Percentiles rank a stretch among this genome's conserved stretches.
Conservation (phyloP, 92 coral and sea anemone species). For the Paramuricea clavata region DNA sequence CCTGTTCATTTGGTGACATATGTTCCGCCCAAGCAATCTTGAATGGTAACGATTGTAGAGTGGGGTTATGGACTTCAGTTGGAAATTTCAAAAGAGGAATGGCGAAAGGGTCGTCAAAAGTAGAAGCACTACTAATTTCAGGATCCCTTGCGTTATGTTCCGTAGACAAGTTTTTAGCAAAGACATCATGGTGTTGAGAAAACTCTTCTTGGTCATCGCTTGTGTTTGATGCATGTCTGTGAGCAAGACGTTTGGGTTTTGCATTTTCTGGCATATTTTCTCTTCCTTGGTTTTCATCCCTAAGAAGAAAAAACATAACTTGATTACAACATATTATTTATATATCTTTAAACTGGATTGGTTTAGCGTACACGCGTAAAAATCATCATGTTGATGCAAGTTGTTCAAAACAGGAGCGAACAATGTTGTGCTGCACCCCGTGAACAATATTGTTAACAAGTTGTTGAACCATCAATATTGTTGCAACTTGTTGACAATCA, state of each 20-base stretch:
- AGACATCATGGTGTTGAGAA: background rate
- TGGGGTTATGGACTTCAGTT: background rate
- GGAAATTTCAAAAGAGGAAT: slow-evolving; percentile 44
- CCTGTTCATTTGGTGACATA: background rate
- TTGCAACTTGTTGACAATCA: no score
- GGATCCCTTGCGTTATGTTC: background rate
- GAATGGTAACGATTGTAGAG: slow-evolving; percentile 26
- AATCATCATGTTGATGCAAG: no score
- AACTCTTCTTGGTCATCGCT: background rate
- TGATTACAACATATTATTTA: no score
- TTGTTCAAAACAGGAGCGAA: no score
- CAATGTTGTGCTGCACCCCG: no score
- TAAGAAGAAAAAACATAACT: no score
- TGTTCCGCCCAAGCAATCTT: slow-evolving; percentile 49
- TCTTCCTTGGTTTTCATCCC: background rate
- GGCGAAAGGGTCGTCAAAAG: background rate
- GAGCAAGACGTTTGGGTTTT: background rate
- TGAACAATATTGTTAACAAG: no score
- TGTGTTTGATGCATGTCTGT: background rate
- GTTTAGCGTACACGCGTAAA: no score
- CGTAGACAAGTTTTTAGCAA: background rate
- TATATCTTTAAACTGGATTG: no score
- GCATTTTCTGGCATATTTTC: background rate
- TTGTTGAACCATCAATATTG: no score
- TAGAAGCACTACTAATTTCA: background rate